These are phyloP conservation scores for Cydia amplana DNA, from an alignment of 1,140 invertebrate genomes.

Conservation along the genomic window DNA sequence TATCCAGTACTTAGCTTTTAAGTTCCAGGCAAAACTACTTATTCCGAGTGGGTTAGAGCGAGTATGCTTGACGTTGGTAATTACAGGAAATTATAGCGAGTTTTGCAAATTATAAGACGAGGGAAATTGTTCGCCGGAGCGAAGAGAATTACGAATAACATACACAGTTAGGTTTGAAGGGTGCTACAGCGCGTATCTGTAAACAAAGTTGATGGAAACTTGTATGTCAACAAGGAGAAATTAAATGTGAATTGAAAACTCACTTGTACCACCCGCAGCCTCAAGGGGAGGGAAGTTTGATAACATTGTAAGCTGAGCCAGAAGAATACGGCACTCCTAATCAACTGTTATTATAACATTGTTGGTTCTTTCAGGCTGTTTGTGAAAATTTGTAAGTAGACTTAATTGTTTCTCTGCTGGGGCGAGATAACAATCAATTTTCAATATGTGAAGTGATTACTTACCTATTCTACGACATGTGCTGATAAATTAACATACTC, in stretches of 20 bases:
- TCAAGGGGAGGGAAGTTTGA: conserved; percentile 31
- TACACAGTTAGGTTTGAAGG: conserved; percentile 21
- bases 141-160: not conserved
- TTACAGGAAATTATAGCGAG: not conserved
- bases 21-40: conserved; percentile 15
- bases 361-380: conserved; percentile 33
- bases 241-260: conserved; percentile 52
- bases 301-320: conserved; percentile 35
- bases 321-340: conserved; percentile 24
- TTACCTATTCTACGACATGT: not conserved
- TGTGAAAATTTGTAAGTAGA: conserved; percentile 25
- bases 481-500: not conserved
- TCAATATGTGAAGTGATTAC: not conserved
- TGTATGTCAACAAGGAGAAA: conserved; percentile 40
- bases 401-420: conserved; percentile 20
- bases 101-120: conserved; percentile 18
- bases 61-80: not conserved
- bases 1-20: conserved; percentile 30
- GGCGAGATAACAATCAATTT: conserved; percentile 9
- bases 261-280: conserved; percentile 35
- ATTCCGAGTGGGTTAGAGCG: conserved; percentile 4
- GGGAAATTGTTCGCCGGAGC: not conserved
- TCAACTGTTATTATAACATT: conserved; percentile 34
- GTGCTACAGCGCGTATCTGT: conserved; percentile 29
- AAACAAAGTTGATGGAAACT: conserved; percentile 37